These are phyloP conservation scores for Tuta absoluta DNA, from an alignment of 2,888 invertebrate genomes.

Conservation along the genomic window DNA sequence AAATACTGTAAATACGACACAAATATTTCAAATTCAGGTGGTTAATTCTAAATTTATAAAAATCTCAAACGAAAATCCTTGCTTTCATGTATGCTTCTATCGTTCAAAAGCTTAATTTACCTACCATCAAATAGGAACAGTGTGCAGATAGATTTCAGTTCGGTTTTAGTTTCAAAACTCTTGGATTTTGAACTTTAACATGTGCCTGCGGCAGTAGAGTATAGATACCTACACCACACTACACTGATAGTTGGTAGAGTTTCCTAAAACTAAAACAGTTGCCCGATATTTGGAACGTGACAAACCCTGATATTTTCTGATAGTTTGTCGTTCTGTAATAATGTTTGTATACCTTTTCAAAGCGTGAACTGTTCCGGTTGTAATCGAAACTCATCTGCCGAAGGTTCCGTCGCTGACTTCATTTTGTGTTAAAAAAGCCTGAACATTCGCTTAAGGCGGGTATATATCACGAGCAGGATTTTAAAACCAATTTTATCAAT, in stretches of 20 bases:
- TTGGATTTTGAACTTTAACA: neutral
- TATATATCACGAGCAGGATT: too few species aligned
- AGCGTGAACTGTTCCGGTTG: too few species aligned
- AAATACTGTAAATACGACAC: too few species aligned
- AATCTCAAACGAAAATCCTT: too few species aligned
- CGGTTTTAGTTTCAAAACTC: conserved; percentile 7
- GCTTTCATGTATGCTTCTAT: too few species aligned
- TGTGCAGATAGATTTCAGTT: neutral
- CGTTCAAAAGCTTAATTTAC: neutral
- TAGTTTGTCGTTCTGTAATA: neutral
- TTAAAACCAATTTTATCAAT: too few species aligned
- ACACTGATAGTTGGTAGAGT: neutral
- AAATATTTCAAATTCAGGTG: too few species aligned
- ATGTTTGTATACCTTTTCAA: neutral
- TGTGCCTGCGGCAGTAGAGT: neutral
- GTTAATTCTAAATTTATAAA: too few species aligned
- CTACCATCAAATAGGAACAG: neutral
- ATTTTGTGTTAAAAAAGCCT: too few species aligned
- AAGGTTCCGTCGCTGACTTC: too few species aligned
- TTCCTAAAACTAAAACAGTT: neutral
- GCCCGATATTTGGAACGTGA: neutral
- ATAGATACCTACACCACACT: neutral
- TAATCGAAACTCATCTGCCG: too few species aligned
- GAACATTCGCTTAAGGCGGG: too few species aligned
- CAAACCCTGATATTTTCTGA: conserved; percentile 3